Conservation (phyloP, 2,888 invertebrate species). For the Brachypalpus laphriformis region DNA sequence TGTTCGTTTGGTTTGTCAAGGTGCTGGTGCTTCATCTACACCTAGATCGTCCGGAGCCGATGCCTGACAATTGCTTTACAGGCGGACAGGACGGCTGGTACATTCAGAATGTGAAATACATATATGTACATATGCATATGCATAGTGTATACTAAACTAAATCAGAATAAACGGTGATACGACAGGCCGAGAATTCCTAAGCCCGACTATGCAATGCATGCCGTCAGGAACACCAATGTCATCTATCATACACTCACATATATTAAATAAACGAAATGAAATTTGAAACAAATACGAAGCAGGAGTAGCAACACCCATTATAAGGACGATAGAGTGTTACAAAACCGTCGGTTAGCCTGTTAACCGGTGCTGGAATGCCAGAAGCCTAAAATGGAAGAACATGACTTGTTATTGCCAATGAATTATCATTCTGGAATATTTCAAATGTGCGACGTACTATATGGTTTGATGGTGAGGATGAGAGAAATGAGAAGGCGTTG, state of each 20-base stretch:
- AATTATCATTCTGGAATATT: constrained; percentile 49
- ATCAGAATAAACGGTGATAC: constrained; percentile 33
- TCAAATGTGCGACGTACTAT: constrained; percentile 8
- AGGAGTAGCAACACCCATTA: neutral
- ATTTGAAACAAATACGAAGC: constrained; percentile 30
- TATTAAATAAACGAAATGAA: constrained; percentile 25
- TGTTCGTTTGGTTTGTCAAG: constrained; percentile 55
- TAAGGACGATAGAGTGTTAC: neutral
- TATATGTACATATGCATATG: constrained; percentile 21
- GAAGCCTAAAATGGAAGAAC: constrained; percentile 25
- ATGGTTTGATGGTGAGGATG: neutral
- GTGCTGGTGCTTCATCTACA: constrained; percentile 18
- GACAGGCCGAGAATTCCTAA: constrained; percentile 12
- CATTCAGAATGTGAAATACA: neutral
- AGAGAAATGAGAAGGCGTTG: neutral
- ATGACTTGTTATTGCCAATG: constrained; percentile 42
- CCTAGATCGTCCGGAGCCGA: constrained; percentile 19
- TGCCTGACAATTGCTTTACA: constrained; percentile 17
- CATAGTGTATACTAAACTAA: neutral
- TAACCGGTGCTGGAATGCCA: constrained; percentile 25
- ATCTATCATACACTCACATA: constrained; percentile 22
- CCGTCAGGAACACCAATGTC: constrained; percentile 21
- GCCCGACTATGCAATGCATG: constrained; percentile 14
- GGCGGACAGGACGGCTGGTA: neutral
- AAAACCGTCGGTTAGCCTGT: neutral